Percentiles rank a stretch among this genome's conserved stretches.
These are phyloP conservation scores for Drosophila trapezifrons DNA, from an alignment of 1,140 invertebrate genomes.

Conservation along the genomic window DNA sequence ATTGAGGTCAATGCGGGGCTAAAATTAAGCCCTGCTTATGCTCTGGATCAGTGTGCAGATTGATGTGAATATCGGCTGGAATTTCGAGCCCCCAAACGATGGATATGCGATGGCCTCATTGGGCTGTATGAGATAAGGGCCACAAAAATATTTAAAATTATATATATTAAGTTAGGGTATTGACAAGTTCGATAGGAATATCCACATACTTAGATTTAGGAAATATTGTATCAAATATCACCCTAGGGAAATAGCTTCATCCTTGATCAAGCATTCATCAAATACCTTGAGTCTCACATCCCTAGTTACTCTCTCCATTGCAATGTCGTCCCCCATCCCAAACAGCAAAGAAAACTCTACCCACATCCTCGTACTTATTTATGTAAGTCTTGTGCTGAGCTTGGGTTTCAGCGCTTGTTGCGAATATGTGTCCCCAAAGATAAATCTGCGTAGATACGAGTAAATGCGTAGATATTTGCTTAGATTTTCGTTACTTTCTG, in stretches of 20 bases:
- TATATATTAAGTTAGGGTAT: not conserved
- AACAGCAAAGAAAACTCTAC: conserved; percentile 28
- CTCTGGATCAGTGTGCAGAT: conserved; percentile 49
- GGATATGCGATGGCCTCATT: conserved; percentile 19
- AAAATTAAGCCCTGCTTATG: conserved; percentile 28
- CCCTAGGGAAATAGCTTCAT: not conserved
- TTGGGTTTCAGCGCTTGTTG: conserved; percentile 59
- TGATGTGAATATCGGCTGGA: conserved; percentile 39
- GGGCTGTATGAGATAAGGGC: not conserved
- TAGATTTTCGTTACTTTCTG: conserved; percentile 58
- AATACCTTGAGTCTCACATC: not conserved
- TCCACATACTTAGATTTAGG: no score
- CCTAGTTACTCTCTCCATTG: conserved; percentile 13
- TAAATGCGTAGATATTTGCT: conserved; percentile 61
- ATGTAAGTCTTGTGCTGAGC: conserved; percentile 4
- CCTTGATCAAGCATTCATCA: not conserved
- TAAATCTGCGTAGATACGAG: conserved; percentile 71
- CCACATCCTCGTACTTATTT: conserved; percentile 26
- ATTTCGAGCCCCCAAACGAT: conserved; percentile 31
- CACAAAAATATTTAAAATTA: conserved; percentile 1
- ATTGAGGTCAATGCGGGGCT: conserved; percentile 62
- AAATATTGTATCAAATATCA: no score
- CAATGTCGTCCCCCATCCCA: conserved; percentile 12
- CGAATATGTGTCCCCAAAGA: conserved; percentile 55
- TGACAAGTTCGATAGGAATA: no score